Evolutionary conservation across 35 echinoderm and acorn worm genomes (phyloP), one percentile per base, ranked within the genome.

Genomic region (Strongylocentrotus purpuratus): DNA sequence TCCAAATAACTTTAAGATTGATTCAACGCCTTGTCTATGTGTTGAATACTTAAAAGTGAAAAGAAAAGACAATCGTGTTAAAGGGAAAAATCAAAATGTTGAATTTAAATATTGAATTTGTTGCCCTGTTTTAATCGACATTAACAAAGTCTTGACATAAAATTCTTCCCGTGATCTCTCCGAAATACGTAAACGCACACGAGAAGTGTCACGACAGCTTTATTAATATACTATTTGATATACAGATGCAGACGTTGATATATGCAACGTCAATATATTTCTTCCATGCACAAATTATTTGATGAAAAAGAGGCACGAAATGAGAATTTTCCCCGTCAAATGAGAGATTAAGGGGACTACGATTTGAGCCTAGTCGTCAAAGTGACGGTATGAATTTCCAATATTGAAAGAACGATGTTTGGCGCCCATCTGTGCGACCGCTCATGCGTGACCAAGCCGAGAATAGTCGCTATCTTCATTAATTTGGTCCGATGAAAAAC

Each of bases 401-500:
- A 93, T 93, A 93, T 93, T 93, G 91, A 93, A 93, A 93, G 91
- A 93, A 28, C 33, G 45, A 33, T 58, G 45, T 14, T 58, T 93
- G 91, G 91, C 46, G 48, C 48, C 45, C 91, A 93, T 93, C 91
- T 93, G 91, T 93, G 91, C 28, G 47, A 13, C 48, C 91, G 10
- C 14, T 32, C 91, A 58, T 31, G 46, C 91, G 48, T 93, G 48
- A 58, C 91, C 91, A 31, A 93, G 46, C 87, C 87, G 20, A 89
- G 48, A 93, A 93, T 55, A 12, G 91, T 58, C 48, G 46, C 17
- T 93, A 93, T 93, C 48, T 93, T 93, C 46, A 93, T 93, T 93
- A 93, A 93, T 93, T 93, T 58, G 11, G 48, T 55, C 91, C 87
- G 87, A 89, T 89, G 87, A 89, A 89, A 89, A 89, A 89, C 87